These are phyloP conservation scores for Macroramphosus scolopax DNA, from an alignment of 2,797 vertebrate genomes.

Conservation along the genomic window DNA sequence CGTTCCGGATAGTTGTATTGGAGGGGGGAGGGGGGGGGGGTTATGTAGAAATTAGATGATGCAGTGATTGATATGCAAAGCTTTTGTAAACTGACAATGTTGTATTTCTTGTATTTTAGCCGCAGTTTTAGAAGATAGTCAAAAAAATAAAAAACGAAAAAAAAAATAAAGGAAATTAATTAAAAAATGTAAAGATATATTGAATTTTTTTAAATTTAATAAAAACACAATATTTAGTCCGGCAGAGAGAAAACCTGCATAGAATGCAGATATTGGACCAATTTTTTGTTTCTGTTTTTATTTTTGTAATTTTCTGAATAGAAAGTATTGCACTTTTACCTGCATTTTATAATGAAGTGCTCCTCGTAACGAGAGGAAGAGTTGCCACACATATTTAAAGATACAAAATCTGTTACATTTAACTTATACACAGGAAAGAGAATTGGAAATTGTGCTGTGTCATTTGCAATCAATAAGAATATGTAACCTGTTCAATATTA, in stretches of 20 bases:
- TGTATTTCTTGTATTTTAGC: constrained; percentile 80
- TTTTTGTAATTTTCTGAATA: constrained; percentile 70
- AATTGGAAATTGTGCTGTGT: constrained; percentile 70
- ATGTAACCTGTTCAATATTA: constrained; percentile 79
- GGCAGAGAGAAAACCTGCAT: constrained; percentile 72
- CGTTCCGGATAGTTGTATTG: constrained; percentile 86
- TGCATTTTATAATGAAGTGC: constrained; percentile 79
- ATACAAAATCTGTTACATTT: constrained; percentile 83
- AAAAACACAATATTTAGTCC: constrained; percentile 74
- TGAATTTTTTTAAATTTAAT: constrained; percentile 67
- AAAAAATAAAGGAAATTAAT: constrained; percentile 60
- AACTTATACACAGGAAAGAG: constrained; percentile 84
- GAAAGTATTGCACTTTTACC: constrained; percentile 85
- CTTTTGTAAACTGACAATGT: constrained; percentile 90
- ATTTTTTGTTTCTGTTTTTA: no score
- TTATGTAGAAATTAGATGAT: constrained; percentile 89
- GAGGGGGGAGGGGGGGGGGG: constrained; percentile 73
- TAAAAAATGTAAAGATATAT: constrained; percentile 50
- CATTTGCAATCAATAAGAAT: constrained; percentile 81
- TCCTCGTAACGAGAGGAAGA: constrained; percentile 71
- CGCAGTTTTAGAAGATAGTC: constrained; percentile 77
- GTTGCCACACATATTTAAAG: constrained; percentile 79
- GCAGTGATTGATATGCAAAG: constrained; percentile 86
- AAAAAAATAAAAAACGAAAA: constrained; percentile 2
- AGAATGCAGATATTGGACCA: constrained; percentile 82